These are phyloP conservation scores for Aspidapion aeneum DNA, from an alignment of 2,888 invertebrate genomes.

Conservation along the genomic window DNA sequence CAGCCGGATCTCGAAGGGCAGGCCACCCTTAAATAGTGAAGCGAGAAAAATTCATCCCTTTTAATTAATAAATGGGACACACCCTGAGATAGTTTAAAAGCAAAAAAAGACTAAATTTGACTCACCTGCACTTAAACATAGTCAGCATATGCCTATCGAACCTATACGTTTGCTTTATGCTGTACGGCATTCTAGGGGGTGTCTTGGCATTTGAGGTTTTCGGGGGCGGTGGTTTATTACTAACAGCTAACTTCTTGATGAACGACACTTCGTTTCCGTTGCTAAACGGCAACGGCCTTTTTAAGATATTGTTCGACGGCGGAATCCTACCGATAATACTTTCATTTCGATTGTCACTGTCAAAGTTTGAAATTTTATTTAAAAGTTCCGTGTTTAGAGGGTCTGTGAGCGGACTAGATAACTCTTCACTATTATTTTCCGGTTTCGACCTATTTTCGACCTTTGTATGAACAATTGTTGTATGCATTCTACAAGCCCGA, in stretches of 20 bases:
- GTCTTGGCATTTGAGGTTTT: neutral
- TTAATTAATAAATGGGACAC: too few species aligned
- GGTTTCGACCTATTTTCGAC: neutral
- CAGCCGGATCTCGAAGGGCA: too few species aligned
- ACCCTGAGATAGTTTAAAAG: too few species aligned
- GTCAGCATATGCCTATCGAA: conserved; percentile 22
- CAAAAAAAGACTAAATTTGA: too few species aligned
- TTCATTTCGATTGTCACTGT: neutral
- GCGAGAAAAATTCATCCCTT: too few species aligned
- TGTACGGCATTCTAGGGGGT: neutral
- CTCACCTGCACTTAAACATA: conserved; percentile 18
- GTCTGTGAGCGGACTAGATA: neutral
- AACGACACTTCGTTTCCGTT: conserved; percentile 8
- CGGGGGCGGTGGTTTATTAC: neutral
- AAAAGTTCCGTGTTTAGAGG: neutral
- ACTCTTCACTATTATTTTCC: neutral
- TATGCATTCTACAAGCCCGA: neutral
- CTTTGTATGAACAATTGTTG: neutral
- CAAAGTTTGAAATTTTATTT: neutral
- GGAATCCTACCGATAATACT: neutral
- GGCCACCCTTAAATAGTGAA: too few species aligned
- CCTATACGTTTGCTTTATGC: conserved; percentile 2
- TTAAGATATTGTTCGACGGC: neutral
- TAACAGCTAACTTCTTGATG: neutral
- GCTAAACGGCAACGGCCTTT: conserved; percentile 2